A percentile compares a stretch with the other conserved stretches of the same genome.
These are phyloP conservation scores for Calidris pugnax DNA, from an alignment of 2,113 vertebrate genomes.

Conservation along the genomic window DNA sequence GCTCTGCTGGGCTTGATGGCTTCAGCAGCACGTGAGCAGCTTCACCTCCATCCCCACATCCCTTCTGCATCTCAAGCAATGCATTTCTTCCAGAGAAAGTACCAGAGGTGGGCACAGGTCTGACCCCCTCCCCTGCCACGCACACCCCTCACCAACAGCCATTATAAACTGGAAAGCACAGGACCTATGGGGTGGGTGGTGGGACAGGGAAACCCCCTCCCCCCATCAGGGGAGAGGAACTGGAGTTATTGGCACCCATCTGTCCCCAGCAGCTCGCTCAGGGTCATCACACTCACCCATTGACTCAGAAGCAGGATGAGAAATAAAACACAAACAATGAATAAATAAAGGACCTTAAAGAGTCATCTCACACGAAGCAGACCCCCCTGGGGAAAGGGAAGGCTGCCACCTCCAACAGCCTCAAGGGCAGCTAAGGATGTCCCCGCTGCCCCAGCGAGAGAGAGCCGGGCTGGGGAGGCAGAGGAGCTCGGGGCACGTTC, in stretches of 20 bases:
- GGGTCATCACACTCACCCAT: background rate
- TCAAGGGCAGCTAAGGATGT: background rate
- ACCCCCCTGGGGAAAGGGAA: background rate
- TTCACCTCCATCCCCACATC: too few relatives aligned
- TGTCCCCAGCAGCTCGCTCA: background rate
- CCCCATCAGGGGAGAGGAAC: background rate
- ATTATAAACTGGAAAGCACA: background rate
- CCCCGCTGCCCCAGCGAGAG: background rate
- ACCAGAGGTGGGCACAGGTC: accelerated
- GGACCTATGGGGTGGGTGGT: accelerated
- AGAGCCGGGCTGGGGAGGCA: background rate
- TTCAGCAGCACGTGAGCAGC: accelerated
- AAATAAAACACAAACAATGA: background rate
- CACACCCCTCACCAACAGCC: accelerated
- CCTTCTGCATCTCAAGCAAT: background rate
- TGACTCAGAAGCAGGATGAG: background rate
- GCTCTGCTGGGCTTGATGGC: background rate
- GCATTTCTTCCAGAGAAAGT: background rate
- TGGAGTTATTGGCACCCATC: background rate
- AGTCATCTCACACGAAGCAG: background rate
- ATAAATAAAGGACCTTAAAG: conserved; percentile 3
- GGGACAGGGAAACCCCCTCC: background rate
- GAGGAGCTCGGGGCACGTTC: background rate
- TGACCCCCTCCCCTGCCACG: background rate
- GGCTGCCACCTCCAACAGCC: background rate